Evolutionary conservation across 2,113 vertebrate genomes (phyloP).

Genomic region (Cynoglossus semilaevis): DNA sequence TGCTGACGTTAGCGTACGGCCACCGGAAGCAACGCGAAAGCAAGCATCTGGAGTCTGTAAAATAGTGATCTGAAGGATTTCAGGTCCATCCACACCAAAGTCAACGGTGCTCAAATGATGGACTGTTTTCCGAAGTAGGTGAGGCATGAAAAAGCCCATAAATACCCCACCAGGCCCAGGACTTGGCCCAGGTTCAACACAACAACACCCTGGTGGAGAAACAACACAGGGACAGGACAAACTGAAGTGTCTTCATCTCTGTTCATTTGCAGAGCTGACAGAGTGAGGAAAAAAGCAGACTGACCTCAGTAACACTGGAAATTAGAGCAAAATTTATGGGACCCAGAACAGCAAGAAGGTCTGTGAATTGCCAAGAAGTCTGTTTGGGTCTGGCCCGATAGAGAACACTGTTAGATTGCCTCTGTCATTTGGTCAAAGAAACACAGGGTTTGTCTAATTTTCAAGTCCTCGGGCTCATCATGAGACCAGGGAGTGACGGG

Average conservation of each 20-base stretch:
- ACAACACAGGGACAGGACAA: conserved; percentile 35
- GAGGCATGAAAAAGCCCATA: conserved; percentile 67
- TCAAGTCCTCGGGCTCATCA: conserved; percentile 62
- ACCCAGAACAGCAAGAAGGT: conserved; percentile 51
- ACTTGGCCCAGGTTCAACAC: conserved; percentile 51
- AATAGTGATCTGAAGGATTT: conserved; percentile 55
- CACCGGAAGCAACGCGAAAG: no score
- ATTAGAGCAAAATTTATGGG: conserved; percentile 60
- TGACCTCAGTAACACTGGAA: conserved; percentile 64
- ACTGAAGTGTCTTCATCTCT: conserved; percentile 44
- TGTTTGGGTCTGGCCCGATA: conserved; percentile 56
- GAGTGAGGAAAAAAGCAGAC: conserved; percentile 36
- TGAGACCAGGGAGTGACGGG: conserved; percentile 52
- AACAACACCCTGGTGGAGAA: conserved; percentile 36
- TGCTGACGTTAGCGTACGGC: no score
- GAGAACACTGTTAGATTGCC: conserved; percentile 53
- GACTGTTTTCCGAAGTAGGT: conserved; percentile 67
- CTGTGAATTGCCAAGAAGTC: conserved; percentile 41
- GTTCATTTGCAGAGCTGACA: conserved; percentile 35
- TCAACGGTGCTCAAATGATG: conserved; percentile 68
- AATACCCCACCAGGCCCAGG: conserved; percentile 59
- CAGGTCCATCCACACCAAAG: conserved; percentile 58
- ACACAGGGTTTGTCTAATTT: conserved; percentile 61
- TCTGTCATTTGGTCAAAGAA: conserved; percentile 57
- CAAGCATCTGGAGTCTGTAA: conserved; percentile 51